A percentile compares a stretch with the other conserved stretches of the same genome.
Conservation (phyloP, 2,113 vertebrate species). For the Tympanuchus pallidicinctus region DNA sequence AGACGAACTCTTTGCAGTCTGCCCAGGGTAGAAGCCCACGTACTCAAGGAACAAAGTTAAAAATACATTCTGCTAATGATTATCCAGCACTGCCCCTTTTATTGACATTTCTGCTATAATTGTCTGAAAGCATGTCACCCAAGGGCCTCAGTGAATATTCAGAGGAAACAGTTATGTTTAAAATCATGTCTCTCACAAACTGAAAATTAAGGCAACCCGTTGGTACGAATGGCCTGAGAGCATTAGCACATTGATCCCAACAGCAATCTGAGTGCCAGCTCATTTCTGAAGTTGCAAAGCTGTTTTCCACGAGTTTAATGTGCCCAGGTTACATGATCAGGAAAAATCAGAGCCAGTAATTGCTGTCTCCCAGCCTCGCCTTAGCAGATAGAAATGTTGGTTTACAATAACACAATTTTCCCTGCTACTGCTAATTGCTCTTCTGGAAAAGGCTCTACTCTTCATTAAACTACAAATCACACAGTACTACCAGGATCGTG, state of each 20-base stretch:
- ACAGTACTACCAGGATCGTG: neutral
- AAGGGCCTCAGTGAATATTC: constrained; percentile 9
- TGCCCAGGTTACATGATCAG: neutral
- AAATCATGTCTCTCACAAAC: neutral
- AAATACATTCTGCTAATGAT: constrained; percentile 20
- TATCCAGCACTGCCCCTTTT: constrained; percentile 6
- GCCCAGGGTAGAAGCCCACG: neutral
- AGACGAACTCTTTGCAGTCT: neutral
- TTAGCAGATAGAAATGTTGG: neutral
- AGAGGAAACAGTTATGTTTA: neutral
- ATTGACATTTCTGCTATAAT: neutral
- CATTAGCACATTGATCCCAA: neutral
- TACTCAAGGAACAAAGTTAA: constrained; percentile 4
- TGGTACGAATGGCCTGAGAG: neutral
- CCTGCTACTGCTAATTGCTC: neutral
- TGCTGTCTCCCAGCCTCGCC: neutral
- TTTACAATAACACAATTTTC: neutral
- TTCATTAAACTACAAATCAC: neutral
- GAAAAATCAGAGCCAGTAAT: neutral
- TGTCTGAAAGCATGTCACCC: constrained; percentile 4
- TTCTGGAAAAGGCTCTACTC: neutral
- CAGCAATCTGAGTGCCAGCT: neutral
- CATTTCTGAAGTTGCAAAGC: neutral
- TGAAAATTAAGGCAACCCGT: constrained; percentile 39
- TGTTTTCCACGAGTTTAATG: constrained; percentile 10